Conservation (phyloP, 2,888 invertebrate species). For the Pterostichus madidus region DNA sequence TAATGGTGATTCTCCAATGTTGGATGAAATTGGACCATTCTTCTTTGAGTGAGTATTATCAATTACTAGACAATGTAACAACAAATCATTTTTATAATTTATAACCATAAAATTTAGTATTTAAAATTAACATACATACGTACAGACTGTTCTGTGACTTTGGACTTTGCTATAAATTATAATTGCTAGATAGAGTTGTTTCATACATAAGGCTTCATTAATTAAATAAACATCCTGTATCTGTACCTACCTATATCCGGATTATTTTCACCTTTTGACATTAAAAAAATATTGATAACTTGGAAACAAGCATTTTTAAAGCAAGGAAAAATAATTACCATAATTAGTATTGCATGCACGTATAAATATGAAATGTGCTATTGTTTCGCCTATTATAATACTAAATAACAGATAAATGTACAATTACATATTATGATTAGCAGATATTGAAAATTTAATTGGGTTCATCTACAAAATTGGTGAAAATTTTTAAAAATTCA, state of each 20-base stretch:
- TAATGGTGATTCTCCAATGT: constrained; percentile 85
- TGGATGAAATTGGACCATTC: constrained; percentile 90
- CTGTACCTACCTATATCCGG: no score
- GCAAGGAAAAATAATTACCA: constrained; percentile 27
- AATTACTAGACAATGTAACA: neutral
- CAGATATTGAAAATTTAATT: neutral
- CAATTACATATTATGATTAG: neutral
- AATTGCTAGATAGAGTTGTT: no score
- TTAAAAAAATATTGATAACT: neutral
- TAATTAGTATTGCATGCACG: constrained; percentile 41
- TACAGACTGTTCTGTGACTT: no score
- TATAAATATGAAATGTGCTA: constrained; percentile 3
- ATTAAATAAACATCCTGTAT: no score
- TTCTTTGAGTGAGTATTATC: constrained; percentile 87
- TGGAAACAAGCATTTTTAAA: neutral
- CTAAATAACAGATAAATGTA: neutral
- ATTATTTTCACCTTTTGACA: neutral
- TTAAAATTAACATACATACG: no score
- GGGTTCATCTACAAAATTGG: neutral
- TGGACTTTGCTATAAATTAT: no score
- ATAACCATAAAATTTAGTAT: no score
- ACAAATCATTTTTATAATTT: neutral
- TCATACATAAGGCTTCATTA: no score
- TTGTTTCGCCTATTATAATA: neutral
- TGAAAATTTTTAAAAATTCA: no score